Percentiles rank a stretch among this genome's conserved stretches.
phyloP scores from a whole-genome alignment of 2,113 vertebrate species.

The Spheniscus mendiculus region DNA sequence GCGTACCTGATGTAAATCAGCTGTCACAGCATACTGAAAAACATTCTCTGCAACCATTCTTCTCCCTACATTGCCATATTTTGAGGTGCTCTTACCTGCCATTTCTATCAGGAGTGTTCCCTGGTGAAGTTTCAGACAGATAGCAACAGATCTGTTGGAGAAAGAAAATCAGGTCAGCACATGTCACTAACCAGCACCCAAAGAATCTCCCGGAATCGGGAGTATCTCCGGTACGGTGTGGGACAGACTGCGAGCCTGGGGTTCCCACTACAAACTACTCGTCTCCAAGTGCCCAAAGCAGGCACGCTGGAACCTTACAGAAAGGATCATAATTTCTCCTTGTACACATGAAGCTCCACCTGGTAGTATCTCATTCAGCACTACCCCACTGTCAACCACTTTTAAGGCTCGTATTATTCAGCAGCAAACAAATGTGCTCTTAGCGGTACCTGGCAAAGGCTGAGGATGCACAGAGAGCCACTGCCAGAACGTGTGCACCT shows the following conservation, averaged over 20 bases:
- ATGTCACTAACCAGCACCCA: background rate
- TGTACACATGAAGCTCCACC: background rate
- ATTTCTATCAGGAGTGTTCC: background rate
- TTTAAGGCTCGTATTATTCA: background rate
- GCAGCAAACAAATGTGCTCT: background rate
- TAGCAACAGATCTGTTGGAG: background rate
- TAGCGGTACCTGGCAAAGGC: background rate
- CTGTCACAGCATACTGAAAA: background rate
- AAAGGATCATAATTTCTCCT: background rate
- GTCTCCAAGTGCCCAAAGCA: accelerated
- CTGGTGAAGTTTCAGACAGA: background rate
- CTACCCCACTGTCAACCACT: background rate
- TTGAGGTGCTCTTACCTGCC: slow-evolving; percentile 57
- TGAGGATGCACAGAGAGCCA: background rate
- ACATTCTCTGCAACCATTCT: background rate
- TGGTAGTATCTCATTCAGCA: background rate
- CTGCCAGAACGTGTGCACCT: background rate
- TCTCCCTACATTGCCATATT: accelerated
- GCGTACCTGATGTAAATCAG: background rate
- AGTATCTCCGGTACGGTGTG: background rate
- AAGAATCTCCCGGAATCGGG: background rate
- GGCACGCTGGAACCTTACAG: background rate
- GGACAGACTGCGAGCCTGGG: accelerated
- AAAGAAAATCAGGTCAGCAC: background rate
- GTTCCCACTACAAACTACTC: background rate